A percentile compares a stretch with the other conserved stretches of the same genome.
Conservation (phyloP, 2,888 invertebrate genomes). For the Arctia plantaginis region DNA sequence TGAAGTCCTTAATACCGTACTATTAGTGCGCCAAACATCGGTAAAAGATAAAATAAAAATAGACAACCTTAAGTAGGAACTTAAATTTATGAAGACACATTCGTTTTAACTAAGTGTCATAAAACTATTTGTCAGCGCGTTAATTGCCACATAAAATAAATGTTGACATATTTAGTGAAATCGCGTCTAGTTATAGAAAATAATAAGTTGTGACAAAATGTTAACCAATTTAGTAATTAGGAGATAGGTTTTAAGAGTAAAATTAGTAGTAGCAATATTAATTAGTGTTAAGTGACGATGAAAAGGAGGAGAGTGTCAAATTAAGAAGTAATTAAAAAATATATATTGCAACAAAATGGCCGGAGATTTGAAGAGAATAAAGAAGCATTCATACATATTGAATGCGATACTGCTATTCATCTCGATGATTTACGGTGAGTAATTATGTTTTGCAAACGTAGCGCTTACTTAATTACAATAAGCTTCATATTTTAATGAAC, state of each 20-base stretch:
- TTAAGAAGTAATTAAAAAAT: constrained; percentile 57
- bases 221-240: constrained; percentile 60
- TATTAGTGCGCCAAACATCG: constrained; percentile 68
- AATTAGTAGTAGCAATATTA: constrained; percentile 51
- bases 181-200: constrained; percentile 63
- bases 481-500: constrained; percentile 43
- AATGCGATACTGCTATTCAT: constrained; percentile 78
- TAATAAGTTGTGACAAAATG: constrained; percentile 71
- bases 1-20: constrained; percentile 58
- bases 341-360: constrained; percentile 71
- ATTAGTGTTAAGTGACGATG: constrained; percentile 73
- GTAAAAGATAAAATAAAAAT: constrained; percentile 73
- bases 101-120: constrained; percentile 74
- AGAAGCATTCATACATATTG: constrained; percentile 76
- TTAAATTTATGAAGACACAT: constrained; percentile 74
- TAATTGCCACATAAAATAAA: constrained; percentile 75
- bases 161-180: constrained; percentile 77
- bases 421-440: constrained; percentile 83
- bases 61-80: constrained; percentile 63
- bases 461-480: constrained; percentile 52
- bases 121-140: constrained; percentile 81
- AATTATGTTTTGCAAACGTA: constrained; percentile 53
- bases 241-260: constrained; percentile 52
- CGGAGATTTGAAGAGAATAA: constrained; percentile 71
- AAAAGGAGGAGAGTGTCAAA: constrained; percentile 75